Conservation (phyloP, 2,797 vertebrate genomes). For the Pantherophis alleghaniensis region DNA sequence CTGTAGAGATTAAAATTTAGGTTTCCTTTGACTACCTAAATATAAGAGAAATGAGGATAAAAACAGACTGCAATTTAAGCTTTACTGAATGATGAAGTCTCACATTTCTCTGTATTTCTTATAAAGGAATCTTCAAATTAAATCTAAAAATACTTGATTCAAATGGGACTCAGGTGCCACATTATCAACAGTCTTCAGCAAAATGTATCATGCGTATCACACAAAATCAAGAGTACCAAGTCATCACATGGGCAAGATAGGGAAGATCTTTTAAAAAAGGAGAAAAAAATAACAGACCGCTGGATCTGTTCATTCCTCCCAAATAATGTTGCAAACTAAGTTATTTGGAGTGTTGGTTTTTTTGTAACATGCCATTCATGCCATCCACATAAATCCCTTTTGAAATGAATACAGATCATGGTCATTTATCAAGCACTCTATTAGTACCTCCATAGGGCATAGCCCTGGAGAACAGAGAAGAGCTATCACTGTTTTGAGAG, state of each 20-base stretch:
- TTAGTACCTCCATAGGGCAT: not conserved
- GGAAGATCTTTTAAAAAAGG: not conserved
- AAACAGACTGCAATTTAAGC: not conserved
- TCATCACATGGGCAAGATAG: not conserved
- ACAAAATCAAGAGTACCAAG: not conserved
- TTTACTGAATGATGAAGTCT: not conserved
- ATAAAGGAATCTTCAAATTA: not conserved
- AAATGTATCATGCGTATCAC: not conserved
- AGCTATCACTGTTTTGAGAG: not conserved
- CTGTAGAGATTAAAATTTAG: not conserved
- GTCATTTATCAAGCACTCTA: not conserved
- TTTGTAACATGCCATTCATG: not conserved
- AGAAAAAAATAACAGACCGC: not conserved
- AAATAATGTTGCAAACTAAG: not conserved
- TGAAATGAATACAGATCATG: not conserved
- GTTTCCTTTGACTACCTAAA: not conserved
- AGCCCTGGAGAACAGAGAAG: not conserved
- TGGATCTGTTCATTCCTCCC: not conserved
- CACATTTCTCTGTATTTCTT: not conserved
- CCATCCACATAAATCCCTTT: not conserved
- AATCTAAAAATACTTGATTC: constrained; percentile 1
- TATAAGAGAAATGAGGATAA: not conserved
- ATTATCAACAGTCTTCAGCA: not conserved
- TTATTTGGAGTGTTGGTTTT: not conserved
- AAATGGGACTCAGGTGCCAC: not conserved